Evolutionary conservation across 2,113 vertebrate genomes (phyloP).

Genomic region (Pseudorasbora parva): DNA sequence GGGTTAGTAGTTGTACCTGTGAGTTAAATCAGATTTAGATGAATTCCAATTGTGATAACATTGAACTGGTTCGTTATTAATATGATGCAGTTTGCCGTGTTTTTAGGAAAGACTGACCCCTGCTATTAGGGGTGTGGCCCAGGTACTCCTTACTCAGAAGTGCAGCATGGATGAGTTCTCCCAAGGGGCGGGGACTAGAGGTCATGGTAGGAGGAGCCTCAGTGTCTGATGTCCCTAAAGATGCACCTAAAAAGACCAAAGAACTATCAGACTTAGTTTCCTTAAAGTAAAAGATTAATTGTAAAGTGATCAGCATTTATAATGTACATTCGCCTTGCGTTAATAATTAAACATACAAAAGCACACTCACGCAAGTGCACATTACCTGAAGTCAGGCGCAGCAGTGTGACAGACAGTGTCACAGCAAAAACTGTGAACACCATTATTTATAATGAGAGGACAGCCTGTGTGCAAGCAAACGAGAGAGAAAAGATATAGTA

Average conservation of each 20-base stretch:
- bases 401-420: slow-evolving; percentile 73
- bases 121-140: slow-evolving; percentile 71
- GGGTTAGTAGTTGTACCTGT: slow-evolving; percentile 78
- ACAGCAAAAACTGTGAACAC: slow-evolving; percentile 68
- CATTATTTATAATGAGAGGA: slow-evolving; percentile 68
- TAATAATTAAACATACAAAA: slow-evolving; percentile 5
- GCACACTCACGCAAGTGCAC: slow-evolving; percentile 20
- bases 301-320: slow-evolving; percentile 9
- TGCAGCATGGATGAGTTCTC: slow-evolving; percentile 82
- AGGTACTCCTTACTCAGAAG: slow-evolving; percentile 84
- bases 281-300: not conserved
- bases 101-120: slow-evolving; percentile 71
- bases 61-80: not conserved
- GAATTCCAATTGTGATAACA: not conserved
- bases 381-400: slow-evolving; percentile 76
- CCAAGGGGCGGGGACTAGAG: slow-evolving; percentile 74
- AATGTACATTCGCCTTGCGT: not conserved
- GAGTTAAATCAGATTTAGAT: slow-evolving; percentile 21
- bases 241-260: slow-evolving; percentile 73
- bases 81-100: not conserved
- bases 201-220: slow-evolving; percentile 66
- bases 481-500: slow-evolving; percentile 7
- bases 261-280: not conserved
- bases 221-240: slow-evolving; percentile 72
- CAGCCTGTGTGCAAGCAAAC: slow-evolving; percentile 60